Evolutionary conservation across 2,113 vertebrate genomes (phyloP).

Genomic region (Menura novaehollandiae): DNA sequence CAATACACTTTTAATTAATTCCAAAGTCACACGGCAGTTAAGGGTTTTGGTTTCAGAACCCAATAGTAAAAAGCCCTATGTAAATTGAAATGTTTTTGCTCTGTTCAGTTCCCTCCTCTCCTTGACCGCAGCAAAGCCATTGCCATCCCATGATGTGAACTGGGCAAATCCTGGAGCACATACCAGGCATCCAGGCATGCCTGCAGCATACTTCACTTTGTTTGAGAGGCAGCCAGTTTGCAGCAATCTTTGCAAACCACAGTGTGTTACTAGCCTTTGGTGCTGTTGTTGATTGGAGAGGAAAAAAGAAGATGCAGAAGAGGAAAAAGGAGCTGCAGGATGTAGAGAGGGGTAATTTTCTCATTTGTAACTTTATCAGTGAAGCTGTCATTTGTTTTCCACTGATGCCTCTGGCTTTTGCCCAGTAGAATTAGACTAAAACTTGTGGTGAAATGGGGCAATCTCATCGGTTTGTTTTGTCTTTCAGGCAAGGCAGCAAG

Average conservation of each 20-base stretch:
- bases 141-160: neutral
- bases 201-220: neutral
- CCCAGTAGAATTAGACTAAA: neutral
- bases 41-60: neutral
- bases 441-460: neutral
- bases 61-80: neutral
- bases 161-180: neutral
- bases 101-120: neutral
- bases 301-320: neutral
- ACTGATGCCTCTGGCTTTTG: neutral
- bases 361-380: slow-evolving; percentile 28
- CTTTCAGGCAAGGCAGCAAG: neutral
- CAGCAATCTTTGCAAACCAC: neutral
- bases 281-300: neutral
- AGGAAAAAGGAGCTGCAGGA: neutral
- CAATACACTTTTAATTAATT: neutral
- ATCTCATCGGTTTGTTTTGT: neutral
- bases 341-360: neutral
- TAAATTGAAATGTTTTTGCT: neutral
- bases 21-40: neutral
- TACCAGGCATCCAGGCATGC: neutral
- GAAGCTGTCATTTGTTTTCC: neutral
- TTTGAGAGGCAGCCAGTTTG: neutral
- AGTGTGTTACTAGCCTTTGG: neutral
- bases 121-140: neutral